These are phyloP conservation scores for Heliocidaris tuberculata DNA, from an alignment of 35 echinoderm and acorn worm genomes.

Conservation along the genomic window DNA sequence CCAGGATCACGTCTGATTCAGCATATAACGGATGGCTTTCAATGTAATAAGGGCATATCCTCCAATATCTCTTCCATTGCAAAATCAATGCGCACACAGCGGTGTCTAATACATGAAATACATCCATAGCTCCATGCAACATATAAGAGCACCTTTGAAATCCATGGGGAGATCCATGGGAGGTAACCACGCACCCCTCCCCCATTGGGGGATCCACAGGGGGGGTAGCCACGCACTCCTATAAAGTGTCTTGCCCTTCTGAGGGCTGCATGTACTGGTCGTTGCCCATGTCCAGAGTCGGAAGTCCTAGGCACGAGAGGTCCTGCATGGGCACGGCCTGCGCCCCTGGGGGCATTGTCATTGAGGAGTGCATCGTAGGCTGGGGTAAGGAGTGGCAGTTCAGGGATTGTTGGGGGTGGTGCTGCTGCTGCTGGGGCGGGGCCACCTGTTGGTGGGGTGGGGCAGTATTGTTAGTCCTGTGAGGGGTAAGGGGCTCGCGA, in stretches of 20 bases:
- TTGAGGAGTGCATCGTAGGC: slow-evolving; percentile 34
- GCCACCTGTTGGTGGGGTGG: slow-evolving; percentile 13
- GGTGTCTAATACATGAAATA: neutral
- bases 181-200: neutral
- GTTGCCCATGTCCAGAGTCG: slow-evolving; percentile 18
- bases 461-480: neutral
- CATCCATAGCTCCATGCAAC: neutral
- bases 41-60: neutral
- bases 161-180: neutral
- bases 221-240: neutral
- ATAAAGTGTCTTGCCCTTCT: slow-evolving; percentile 18
- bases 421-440: neutral
- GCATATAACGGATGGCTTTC: neutral
- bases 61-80: neutral
- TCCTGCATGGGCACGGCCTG: slow-evolving; percentile 41
- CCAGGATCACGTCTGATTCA: neutral
- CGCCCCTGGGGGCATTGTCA: slow-evolving; percentile 34
- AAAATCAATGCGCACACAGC: neutral
- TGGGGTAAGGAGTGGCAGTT: neutral
- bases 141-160: neutral
- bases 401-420: neutral
- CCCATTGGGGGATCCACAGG: too few species aligned
- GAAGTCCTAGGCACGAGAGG: slow-evolving; percentile 29
- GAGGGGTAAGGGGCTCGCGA: neutral
- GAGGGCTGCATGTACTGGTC: slow-evolving; percentile 32